A percentile compares a stretch with the other conserved stretches of the same genome.
phyloP scores from a whole-genome alignment of 2,113 vertebrate genomes.

The Corydoras sp. region DNA sequence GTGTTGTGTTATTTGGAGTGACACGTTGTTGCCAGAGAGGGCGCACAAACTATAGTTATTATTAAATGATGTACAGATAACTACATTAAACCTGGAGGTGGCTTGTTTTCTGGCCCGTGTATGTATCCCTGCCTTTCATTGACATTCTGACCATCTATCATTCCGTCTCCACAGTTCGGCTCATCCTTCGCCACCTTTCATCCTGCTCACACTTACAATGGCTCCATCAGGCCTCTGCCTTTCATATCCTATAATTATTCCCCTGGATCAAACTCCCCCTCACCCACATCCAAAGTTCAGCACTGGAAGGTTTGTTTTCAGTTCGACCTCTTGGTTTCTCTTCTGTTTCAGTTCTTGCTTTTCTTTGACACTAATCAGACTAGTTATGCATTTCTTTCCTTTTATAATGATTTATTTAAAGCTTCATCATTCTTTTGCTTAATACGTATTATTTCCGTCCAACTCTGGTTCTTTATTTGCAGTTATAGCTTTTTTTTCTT shows the following conservation, averaged over 20 bases:
- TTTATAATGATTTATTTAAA: not conserved
- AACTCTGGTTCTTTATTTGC: no score
- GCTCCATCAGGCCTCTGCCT: constrained; percentile 72
- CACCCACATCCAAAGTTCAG: constrained; percentile 74
- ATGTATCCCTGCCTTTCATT: not conserved
- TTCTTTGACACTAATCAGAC: not conserved
- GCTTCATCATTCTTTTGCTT: not conserved
- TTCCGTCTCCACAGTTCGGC: constrained; percentile 68
- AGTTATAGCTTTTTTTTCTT: no score
- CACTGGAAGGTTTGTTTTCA: constrained; percentile 74
- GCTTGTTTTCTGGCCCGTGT: no score
- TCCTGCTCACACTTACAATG: constrained; percentile 72
- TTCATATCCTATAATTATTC: constrained; percentile 73
- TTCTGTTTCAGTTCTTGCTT: constrained; percentile 35
- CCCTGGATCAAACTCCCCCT: constrained; percentile 70
- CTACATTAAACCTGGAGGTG: no score
- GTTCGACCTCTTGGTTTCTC: constrained; percentile 42
- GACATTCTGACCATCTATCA: constrained; percentile 61
- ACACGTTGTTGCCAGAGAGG: no score
- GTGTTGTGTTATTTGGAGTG: no score
- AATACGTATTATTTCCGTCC: no score
- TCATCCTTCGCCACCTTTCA: constrained; percentile 75
- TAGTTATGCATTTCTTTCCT: not conserved
- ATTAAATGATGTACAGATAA: no score
- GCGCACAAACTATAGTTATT: no score